Base-by-base conservation (phyloP, 1,140 invertebrate species). In the Theocolax elegans region DNA sequence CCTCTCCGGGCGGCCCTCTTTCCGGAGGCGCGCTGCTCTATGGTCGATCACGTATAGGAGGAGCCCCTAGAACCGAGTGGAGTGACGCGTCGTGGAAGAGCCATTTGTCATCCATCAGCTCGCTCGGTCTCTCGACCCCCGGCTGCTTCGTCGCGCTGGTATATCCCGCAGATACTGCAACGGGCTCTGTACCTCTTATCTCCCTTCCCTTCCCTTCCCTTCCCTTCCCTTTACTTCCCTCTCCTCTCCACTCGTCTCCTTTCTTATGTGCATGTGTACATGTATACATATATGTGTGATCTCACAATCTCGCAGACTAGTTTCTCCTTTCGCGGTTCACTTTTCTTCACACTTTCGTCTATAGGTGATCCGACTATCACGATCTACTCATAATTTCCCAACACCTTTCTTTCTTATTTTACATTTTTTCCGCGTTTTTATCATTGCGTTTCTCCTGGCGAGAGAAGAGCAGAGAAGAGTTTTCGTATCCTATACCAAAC, bases 31-130 rank as follows among this genome's bases (percentile, higher is more conserved):
- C 38, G 40, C 27, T 46, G 31, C 54, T 40, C 65, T 21, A 46
- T 56, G 27, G 21, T 67, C 38, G 62, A 63, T 70, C 63, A 65
- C 63, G 49, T 74, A 70, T 71, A 74, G 67, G 67, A 70, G 60
- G 60, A 67, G 66, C 60, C 63, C 53, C 67, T 56, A 51, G 29
- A 19, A 51, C 56, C 48, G 53, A 31, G 56, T 51, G 23, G 65
- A 74, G 69, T 74, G 72, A 74, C 72, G 72, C 49, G 70, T 72
- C 73, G 49, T 72, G 73, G 64, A 74, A 59, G 54, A 68, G 73
- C 69, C 70, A 74, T 74, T 72, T 74, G 69, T 74, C 73, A 74
- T 74, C 70, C 73, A 74, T 72, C 69, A 64, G 72, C 72, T 59
- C 27, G 15, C n/a, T 31, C 51, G n/a, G 23, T 6, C 49, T 54